Base-by-base conservation (phyloP, 2,888 invertebrate genomes). In the Altica lythri region DNA sequence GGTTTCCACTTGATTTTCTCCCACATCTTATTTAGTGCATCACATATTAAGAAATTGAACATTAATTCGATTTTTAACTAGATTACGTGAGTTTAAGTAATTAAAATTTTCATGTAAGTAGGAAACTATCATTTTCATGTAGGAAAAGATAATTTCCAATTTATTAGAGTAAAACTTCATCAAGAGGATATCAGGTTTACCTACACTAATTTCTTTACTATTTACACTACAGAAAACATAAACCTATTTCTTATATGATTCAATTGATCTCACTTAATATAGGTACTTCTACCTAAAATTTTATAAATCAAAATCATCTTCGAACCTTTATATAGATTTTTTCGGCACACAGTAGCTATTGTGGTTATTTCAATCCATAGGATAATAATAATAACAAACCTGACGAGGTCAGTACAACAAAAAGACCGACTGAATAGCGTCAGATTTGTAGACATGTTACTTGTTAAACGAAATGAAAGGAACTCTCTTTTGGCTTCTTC, bases 291-390 rank as follows among this genome's bases (percentile, higher is more conserved):
- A 29, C 9, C 9, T 29, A 2, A 14, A 35, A 13, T 2, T 35
- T 35, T 35, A 14, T n/a, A 17, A 35, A 40, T 17, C 13, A 12
- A 22, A 22, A 34, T 9, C 14, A 14, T 14, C 34, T 14, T 16
- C 6, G 30, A 13, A 10, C 12, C 4, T 30, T 30, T 30, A 4
- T 29, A 29, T 2, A 10, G 29, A 2, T 9, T 14, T 10, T 40
- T 40, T 40, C 40, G 40, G 40, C 40, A 40, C 19, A 40, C 66
- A 62, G 66, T 63, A 66, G 67, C 69, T 65, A 65, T 53, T 65
- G 64, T 58, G 64, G 66, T 68, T 68, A 70, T 71, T 68, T 68
- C 69, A 66, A 67, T 66, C 68, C 68, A 68, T 68, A 63, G 61
- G 67, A 64, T 67, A 55, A 55, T 57, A 47, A 60, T 55, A 70